Conservation (phyloP, 1,140 invertebrate species). For the Popillia japonica region DNA sequence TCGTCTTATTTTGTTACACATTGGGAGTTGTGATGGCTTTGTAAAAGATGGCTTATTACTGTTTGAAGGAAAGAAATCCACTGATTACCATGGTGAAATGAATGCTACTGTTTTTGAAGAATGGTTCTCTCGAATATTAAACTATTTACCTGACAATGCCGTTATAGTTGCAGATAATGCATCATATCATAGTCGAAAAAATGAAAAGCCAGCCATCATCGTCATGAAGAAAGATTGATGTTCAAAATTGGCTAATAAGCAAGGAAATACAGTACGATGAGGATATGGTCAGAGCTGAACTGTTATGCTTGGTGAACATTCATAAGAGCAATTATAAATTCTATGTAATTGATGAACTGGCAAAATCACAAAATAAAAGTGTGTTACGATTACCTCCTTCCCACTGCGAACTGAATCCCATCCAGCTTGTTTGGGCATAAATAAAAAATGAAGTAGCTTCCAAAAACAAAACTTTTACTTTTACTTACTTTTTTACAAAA, state of each 20-base stretch:
- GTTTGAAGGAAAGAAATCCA: too few relatives aligned
- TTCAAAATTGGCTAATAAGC: slow-evolving; percentile 50
- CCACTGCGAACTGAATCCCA: slow-evolving; percentile 52
- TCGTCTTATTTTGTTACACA: too few relatives aligned
- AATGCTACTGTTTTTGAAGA: slow-evolving; percentile 60
- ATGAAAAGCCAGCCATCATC: slow-evolving; percentile 47
- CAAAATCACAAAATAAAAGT: slow-evolving; percentile 45
- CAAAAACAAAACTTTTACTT: slow-evolving; percentile 45
- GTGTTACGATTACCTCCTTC: slow-evolving; percentile 49
- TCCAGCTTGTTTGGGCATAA: slow-evolving; percentile 46
- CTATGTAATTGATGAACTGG: slow-evolving; percentile 49
- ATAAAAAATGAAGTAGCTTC: slow-evolving; percentile 43
- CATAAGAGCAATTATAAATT: slow-evolving; percentile 44
- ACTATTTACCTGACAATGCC: slow-evolving; percentile 38
- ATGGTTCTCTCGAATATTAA: slow-evolving; percentile 43
- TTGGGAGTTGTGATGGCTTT: too few relatives aligned
- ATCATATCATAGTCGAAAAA: slow-evolving; percentile 46
- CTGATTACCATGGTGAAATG: slow-evolving; percentile 51
- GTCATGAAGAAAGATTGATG: slow-evolving; percentile 46
- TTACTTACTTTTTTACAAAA: too few relatives aligned
- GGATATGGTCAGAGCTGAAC: slow-evolving; percentile 46
- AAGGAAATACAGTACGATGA: slow-evolving; percentile 46
- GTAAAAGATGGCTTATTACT: too few relatives aligned
- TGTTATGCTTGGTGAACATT: slow-evolving; percentile 45
- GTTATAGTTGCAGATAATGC: slow-evolving; percentile 52